These are phyloP conservation scores for Entosphenus tridentatus DNA, from an alignment of 2,113 vertebrate species.

Conservation along the genomic window DNA sequence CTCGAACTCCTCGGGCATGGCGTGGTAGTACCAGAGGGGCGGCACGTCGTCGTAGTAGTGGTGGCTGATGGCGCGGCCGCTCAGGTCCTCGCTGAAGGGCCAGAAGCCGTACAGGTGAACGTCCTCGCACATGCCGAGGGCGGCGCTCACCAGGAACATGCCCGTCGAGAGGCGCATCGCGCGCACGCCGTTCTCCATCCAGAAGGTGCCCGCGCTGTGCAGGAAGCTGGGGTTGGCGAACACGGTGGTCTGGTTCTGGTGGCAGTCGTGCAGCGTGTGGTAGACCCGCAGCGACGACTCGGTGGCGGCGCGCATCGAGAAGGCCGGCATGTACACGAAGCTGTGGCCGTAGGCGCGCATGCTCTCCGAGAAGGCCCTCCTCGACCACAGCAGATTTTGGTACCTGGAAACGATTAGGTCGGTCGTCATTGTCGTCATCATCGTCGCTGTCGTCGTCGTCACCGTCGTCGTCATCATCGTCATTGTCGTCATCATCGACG, in stretches of 20 bases:
- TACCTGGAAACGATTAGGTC: constrained; percentile 28
- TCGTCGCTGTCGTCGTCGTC: too few relatives aligned
- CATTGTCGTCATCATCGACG: too few relatives aligned
- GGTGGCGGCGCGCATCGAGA: constrained; percentile 68
- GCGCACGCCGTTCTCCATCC: constrained; percentile 58
- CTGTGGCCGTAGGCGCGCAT: constrained; percentile 68
- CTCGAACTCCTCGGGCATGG: constrained; percentile 90
- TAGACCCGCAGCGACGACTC: constrained; percentile 56
- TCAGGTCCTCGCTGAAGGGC: constrained; percentile 56
- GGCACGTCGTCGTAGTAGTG: constrained; percentile 87
- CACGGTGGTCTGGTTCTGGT: constrained; percentile 57
- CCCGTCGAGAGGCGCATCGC: constrained; percentile 72
- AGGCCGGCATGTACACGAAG: constrained; percentile 89
- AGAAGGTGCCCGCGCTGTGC: constrained; percentile 54
- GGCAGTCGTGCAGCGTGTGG: constrained; percentile 45
- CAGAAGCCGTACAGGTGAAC: constrained; percentile 82
- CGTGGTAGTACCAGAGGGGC: constrained; percentile 59
- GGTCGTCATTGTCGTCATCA: too few relatives aligned
- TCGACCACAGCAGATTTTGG: constrained; percentile 77
- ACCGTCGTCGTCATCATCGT: too few relatives aligned
- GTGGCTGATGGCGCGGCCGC: constrained; percentile 48
- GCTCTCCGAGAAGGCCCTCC: constrained; percentile 59
- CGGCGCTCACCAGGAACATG: constrained; percentile 67
- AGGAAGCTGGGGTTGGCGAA: constrained; percentile 86
- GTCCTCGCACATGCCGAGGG: constrained; percentile 68